These are phyloP conservation scores for Latheticus oryzae DNA, from an alignment of 2,888 invertebrate genomes.

Conservation along the genomic window DNA sequence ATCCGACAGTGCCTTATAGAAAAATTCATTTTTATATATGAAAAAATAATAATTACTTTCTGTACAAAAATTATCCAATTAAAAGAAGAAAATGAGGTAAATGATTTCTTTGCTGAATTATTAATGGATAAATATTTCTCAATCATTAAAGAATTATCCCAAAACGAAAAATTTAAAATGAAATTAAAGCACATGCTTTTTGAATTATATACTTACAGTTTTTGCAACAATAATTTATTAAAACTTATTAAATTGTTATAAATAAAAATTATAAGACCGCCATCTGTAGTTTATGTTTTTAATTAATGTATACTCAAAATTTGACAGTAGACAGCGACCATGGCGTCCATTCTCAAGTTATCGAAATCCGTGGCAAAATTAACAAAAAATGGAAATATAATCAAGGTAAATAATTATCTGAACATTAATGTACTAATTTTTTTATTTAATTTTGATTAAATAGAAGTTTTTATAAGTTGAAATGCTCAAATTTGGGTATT, in stretches of 20 bases:
- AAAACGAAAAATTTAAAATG: background rate
- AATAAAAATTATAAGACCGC: conserved; percentile 3
- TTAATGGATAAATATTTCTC: background rate
- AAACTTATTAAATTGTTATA: conserved; percentile 18
- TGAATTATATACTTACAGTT: conserved; percentile 20
- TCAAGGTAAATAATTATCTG: conserved; percentile 64
- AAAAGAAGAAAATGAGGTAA: conserved; percentile 2
- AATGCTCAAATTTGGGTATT: background rate
- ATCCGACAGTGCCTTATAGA: conserved; percentile 1
- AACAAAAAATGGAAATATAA: conserved; percentile 57
- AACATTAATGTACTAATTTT: too few relatives aligned
- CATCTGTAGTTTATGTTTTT: too few relatives aligned
- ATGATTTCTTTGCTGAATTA: conserved; percentile 3
- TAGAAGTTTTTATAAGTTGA: background rate
- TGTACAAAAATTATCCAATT: conserved; percentile 17
- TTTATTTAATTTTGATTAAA: too few relatives aligned
- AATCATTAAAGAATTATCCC: conserved; percentile 4
- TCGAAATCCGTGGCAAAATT: conserved; percentile 62
- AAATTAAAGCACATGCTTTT: conserved; percentile 11
- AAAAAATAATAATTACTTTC: conserved; percentile 4
- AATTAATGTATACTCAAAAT: too few relatives aligned
- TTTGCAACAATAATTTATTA: conserved; percentile 13
- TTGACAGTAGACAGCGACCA: conserved; percentile 46
- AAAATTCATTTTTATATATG: conserved; percentile 27
- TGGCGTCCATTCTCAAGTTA: conserved; percentile 64